These are phyloP conservation scores for Motacilla tschutschensis DNA, from an alignment of 2,113 vertebrate species.

Conservation along the genomic window DNA sequence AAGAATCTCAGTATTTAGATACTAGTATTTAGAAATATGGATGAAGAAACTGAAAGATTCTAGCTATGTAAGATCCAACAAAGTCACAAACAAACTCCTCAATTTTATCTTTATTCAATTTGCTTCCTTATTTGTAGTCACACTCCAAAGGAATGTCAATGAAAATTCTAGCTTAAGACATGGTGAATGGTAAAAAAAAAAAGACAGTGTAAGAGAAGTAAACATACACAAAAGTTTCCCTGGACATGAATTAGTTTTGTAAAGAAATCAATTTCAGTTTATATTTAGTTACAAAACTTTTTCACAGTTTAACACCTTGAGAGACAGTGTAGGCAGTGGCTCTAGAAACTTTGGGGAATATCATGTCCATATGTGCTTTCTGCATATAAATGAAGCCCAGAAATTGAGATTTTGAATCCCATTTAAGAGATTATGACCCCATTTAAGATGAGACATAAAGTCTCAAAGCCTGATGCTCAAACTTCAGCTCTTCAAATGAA, in stretches of 20 bases:
- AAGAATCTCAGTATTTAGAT: background rate
- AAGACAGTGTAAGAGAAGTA: background rate
- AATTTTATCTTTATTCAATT: background rate
- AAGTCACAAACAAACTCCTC: background rate
- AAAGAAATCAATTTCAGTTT: background rate
- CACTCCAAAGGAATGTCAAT: background rate
- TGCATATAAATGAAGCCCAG: background rate
- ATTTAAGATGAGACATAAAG: background rate
- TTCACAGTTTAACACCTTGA: background rate
- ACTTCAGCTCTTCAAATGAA: background rate
- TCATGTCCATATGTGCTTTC: background rate
- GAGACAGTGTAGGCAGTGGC: background rate
- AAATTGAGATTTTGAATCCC: background rate
- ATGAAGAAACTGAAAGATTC: background rate
- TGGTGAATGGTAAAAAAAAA: background rate
- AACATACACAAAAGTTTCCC: background rate
- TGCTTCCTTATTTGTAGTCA: background rate
- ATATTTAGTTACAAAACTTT: slow-evolving; percentile 8
- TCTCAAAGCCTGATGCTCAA: background rate
- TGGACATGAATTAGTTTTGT: background rate
- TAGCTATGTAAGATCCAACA: background rate
- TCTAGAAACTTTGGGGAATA: background rate
- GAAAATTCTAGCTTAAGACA: background rate
- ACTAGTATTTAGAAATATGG: background rate
- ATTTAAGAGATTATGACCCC: background rate